Conservation (phyloP, 2,888 invertebrate genomes). For the Macaria notata region DNA sequence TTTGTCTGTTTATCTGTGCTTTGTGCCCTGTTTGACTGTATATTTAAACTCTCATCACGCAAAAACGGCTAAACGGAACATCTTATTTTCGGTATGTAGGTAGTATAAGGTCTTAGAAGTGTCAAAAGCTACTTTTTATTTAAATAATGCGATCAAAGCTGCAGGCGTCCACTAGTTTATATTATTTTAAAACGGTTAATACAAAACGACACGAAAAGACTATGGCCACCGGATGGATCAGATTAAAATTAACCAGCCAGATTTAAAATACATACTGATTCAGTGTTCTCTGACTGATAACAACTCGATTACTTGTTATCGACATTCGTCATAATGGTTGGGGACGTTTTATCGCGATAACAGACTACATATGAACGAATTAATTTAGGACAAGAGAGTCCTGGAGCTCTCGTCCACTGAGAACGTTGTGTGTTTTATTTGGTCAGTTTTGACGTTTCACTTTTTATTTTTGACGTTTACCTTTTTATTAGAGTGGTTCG, state of each 20-base stretch:
- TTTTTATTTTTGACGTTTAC: background rate
- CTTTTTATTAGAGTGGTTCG: background rate
- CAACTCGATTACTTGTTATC: slow-evolving; percentile 33
- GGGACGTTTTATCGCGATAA: slow-evolving; percentile 48
- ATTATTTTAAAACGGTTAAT: too few species aligned
- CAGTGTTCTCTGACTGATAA: slow-evolving; percentile 26
- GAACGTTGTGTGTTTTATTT: slow-evolving; percentile 10
- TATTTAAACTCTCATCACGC: too few species aligned
- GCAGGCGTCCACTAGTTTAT: too few species aligned
- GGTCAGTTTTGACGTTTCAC: slow-evolving; percentile 20
- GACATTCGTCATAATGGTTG: slow-evolving; percentile 39
- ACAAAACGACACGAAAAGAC: too few species aligned
- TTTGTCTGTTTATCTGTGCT: too few species aligned
- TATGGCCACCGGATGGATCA: background rate
- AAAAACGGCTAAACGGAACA: too few species aligned
- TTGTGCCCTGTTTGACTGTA: too few species aligned
- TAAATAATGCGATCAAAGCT: too few species aligned
- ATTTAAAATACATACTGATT: slow-evolving; percentile 14
- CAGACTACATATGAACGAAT: slow-evolving; percentile 48
- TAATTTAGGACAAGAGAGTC: slow-evolving; percentile 56
- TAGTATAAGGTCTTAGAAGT: too few species aligned
- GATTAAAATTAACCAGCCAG: slow-evolving; percentile 3
- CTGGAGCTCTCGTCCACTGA: slow-evolving; percentile 44
- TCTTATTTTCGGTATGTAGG: too few species aligned
- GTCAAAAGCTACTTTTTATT: too few species aligned